phyloP scores from a whole-genome alignment of 2,888 invertebrate genomes.

The Eupithecia subfuscata region DNA sequence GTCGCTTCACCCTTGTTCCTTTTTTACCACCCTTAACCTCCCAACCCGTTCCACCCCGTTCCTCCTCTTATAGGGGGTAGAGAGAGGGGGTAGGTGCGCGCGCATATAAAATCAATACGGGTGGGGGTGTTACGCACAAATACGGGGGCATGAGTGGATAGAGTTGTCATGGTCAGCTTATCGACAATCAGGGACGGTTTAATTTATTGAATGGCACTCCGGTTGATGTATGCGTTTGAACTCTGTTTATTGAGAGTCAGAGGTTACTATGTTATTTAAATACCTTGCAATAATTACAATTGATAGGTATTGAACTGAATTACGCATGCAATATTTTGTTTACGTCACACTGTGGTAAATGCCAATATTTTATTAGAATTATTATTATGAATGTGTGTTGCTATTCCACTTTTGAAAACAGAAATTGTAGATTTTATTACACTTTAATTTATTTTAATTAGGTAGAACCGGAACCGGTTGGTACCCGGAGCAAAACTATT shows the following conservation, averaged over 20 bases:
- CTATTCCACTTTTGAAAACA: background rate
- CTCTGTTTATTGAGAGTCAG: slow-evolving; percentile 29
- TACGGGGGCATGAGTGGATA: slow-evolving; percentile 62
- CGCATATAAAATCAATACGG: slow-evolving; percentile 82
- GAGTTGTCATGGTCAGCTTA: slow-evolving; percentile 74
- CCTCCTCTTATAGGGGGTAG: slow-evolving; percentile 43
- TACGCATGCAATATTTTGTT: background rate
- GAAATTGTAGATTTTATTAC: background rate
- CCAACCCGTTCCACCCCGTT: slow-evolving; percentile 37
- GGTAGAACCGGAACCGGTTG: background rate
- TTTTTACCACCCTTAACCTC: slow-evolving; percentile 58
- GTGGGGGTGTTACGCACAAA: slow-evolving; percentile 77
- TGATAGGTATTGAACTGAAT: background rate
- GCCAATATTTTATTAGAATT: background rate
- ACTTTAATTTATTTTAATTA: slow-evolving; percentile 9
- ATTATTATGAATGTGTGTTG: background rate
- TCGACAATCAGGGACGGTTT: slow-evolving; percentile 56
- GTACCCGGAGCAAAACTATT: background rate
- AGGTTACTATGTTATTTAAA: slow-evolving; percentile 1
- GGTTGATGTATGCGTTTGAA: slow-evolving; percentile 22
- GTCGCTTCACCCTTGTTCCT: slow-evolving; percentile 74
- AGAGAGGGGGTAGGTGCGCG: slow-evolving; percentile 66
- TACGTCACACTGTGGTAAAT: background rate
- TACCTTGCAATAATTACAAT: background rate
- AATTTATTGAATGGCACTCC: slow-evolving; percentile 28